Conservation (phyloP, 2,888 invertebrate species). For the Anticlea derivata region DNA sequence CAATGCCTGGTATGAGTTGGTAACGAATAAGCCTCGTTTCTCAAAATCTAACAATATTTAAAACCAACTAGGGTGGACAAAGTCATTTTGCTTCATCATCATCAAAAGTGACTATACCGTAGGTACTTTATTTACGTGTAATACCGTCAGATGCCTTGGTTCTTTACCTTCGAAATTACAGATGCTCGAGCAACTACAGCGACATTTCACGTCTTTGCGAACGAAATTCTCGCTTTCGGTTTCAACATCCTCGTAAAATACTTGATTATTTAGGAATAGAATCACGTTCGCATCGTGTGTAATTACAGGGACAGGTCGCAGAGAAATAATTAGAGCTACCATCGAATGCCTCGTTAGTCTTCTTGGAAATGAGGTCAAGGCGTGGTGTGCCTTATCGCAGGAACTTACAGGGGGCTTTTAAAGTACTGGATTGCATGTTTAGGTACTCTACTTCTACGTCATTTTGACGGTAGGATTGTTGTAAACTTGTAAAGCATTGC, state of each 20-base stretch:
- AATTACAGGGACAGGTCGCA: conserved; percentile 60
- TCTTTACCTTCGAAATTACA: conserved; percentile 4
- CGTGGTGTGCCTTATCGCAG: conserved; percentile 39
- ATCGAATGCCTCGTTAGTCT: conserved; percentile 65
- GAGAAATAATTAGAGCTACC: conserved; percentile 58
- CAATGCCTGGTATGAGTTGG: too few species aligned
- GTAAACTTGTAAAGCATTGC: too few species aligned
- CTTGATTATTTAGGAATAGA: conserved; percentile 48
- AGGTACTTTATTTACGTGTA: neutral
- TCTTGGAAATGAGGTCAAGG: conserved; percentile 55
- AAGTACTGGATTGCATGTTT: neutral
- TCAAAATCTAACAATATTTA: too few species aligned
- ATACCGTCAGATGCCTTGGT: neutral
- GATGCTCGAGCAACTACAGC: conserved; percentile 4
- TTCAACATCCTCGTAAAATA: conserved; percentile 21
- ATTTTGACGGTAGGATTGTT: too few species aligned
- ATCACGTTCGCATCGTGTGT: conserved; percentile 56
- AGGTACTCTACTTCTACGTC: too few species aligned
- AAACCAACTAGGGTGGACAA: too few species aligned
- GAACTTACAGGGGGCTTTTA: conserved; percentile 34
- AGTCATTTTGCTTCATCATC: too few species aligned
- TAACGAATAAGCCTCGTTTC: too few species aligned
- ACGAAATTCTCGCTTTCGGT: conserved; percentile 13
- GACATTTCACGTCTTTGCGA: conserved; percentile 4
- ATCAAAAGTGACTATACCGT: neutral